Evolutionary conservation across 2,888 invertebrate genomes (phyloP).

Genomic region (Candidula unifasciata): DNA sequence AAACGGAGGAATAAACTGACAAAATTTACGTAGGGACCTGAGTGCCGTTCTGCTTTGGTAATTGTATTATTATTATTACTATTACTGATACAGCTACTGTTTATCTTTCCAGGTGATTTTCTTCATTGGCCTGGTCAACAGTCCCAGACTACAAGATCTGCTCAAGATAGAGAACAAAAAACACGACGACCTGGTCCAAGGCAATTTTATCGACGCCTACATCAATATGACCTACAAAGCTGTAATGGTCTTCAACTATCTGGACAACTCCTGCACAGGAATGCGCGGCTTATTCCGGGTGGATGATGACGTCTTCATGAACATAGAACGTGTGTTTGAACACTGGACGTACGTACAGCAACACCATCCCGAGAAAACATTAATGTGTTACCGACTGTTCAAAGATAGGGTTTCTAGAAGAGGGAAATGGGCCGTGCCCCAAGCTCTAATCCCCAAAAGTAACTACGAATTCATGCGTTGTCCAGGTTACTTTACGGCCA

Average conservation of each 20-base stretch:
- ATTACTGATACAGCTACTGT: neutral
- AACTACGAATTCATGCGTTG: slow-evolving; percentile 72
- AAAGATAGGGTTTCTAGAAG: slow-evolving; percentile 7
- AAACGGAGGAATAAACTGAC: no score
- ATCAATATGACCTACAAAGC: slow-evolving; percentile 40
- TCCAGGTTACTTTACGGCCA: slow-evolving; percentile 70
- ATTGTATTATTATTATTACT: no score
- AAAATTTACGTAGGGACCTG: no score
- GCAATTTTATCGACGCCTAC: slow-evolving; percentile 22
- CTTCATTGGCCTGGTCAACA: slow-evolving; percentile 5
- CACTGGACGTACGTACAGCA: neutral
- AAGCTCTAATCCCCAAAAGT: slow-evolving; percentile 44
- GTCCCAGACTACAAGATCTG: neutral
- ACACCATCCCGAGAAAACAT: neutral
- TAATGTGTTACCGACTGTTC: neutral
- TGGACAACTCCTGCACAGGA: slow-evolving; percentile 15
- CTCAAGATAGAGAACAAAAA: neutral
- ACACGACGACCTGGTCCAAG: slow-evolving; percentile 24
- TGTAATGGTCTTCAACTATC: slow-evolving; percentile 11
- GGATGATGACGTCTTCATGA: slow-evolving; percentile 36
- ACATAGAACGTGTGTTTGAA: neutral
- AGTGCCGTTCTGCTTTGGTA: no score
- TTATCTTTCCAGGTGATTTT: slow-evolving; percentile 1
- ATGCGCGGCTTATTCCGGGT: slow-evolving; percentile 2
- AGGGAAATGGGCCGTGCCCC: slow-evolving; percentile 28